These are phyloP conservation scores for Brachirus orientalis DNA, from an alignment of 2,113 vertebrate species.

Conservation along the genomic window DNA sequence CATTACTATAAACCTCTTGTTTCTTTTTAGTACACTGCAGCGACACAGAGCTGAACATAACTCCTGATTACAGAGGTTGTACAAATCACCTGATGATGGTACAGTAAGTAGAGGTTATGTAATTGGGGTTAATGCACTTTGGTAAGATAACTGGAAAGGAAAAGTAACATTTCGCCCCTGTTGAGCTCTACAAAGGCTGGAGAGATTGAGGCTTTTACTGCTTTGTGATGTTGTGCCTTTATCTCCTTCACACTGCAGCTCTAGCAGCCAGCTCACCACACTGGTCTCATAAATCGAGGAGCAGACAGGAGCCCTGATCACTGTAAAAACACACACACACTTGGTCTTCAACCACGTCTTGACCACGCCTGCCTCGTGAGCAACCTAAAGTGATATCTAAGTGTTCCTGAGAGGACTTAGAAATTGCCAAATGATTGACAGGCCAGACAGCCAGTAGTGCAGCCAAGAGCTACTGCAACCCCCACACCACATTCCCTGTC, in stretches of 20 bases:
- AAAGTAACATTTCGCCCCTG: conserved; percentile 5
- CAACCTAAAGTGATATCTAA: conserved; percentile 26
- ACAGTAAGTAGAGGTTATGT: conserved; percentile 12
- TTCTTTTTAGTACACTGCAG: conserved; percentile 10
- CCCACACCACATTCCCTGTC: neutral
- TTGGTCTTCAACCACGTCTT: too few species aligned
- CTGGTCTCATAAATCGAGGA: conserved; percentile 63
- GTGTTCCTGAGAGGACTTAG: conserved; percentile 21
- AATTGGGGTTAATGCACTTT: neutral
- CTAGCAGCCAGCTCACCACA: conserved; percentile 58
- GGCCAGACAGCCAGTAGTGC: conserved; percentile 40
- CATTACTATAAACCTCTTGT: conserved; percentile 2
- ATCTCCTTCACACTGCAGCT: conserved; percentile 47
- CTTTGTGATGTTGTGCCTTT: conserved; percentile 27
- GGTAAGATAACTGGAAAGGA: conserved; percentile 21
- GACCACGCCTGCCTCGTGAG: conserved; percentile 18
- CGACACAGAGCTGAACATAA: conserved; percentile 27
- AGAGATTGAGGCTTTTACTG: conserved; percentile 38
- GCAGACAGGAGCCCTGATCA: conserved; percentile 52
- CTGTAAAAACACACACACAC: neutral
- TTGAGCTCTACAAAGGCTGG: conserved; percentile 2
- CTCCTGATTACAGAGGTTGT: too few species aligned
- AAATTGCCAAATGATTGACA: conserved; percentile 51
- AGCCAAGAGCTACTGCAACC: conserved; percentile 55
- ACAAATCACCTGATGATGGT: conserved; percentile 8